These are phyloP conservation scores for Psophia crepitans DNA, from an alignment of 2,113 vertebrate species.

Conservation along the genomic window DNA sequence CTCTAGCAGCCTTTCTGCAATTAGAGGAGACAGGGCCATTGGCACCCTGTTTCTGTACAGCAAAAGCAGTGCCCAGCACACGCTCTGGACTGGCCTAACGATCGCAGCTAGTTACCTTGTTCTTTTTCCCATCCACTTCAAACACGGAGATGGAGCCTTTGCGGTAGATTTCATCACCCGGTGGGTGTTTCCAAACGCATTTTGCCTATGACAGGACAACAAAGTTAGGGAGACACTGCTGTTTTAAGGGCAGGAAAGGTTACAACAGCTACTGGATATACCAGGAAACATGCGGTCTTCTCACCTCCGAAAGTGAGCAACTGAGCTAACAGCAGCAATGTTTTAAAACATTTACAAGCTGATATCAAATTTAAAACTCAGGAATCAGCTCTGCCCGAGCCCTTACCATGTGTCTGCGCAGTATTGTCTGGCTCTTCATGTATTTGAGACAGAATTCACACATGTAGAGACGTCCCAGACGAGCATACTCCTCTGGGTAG, in stretches of 20 bases:
- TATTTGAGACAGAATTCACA: slow-evolving; percentile 99
- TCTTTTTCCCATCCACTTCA: slow-evolving; percentile 98
- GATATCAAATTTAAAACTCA: not conserved
- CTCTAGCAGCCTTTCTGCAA: not conserved
- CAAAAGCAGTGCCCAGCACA: not conserved
- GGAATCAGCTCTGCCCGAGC: not conserved
- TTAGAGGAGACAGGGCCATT: not conserved
- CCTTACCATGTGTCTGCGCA: slow-evolving; percentile 93
- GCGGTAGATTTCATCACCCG: slow-evolving; percentile 95
- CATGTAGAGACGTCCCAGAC: slow-evolving; percentile 94
- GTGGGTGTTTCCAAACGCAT: slow-evolving; percentile 98
- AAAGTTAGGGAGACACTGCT: not conserved
- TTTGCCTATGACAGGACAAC: slow-evolving; percentile 81
- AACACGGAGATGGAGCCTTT: slow-evolving; percentile 96
- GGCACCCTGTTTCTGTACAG: not conserved
- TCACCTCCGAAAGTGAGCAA: not conserved
- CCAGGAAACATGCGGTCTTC: not conserved
- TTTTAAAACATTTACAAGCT: not conserved
- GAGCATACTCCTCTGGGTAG: slow-evolving; percentile 96
- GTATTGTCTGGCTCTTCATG: slow-evolving; percentile 99
- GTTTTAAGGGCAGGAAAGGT: not conserved
- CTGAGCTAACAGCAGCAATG: not conserved
- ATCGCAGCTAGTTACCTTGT: slow-evolving; percentile 79
- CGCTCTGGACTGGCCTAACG: not conserved
- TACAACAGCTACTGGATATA: not conserved